Evolutionary conservation across 2,113 vertebrate genomes (phyloP).

Genomic region (Stercorarius parasiticus): DNA sequence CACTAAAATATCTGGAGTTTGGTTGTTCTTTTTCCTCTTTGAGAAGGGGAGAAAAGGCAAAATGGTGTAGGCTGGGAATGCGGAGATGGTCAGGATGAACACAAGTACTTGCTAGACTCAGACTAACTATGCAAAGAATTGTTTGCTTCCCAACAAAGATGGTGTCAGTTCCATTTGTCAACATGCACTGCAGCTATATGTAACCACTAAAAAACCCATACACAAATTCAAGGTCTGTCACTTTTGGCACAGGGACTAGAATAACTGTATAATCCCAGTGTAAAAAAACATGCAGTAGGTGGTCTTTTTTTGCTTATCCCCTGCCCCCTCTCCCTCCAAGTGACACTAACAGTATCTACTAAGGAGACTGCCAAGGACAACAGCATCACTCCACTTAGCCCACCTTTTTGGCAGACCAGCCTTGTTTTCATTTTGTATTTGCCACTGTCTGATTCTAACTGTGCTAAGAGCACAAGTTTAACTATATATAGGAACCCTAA

Average conservation of each 20-base stretch:
- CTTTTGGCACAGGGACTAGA: slow-evolving; percentile 13
- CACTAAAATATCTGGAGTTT: slow-evolving; percentile 4
- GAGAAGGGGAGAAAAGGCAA: not conserved
- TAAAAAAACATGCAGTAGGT: not conserved
- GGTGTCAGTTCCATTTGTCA: not conserved
- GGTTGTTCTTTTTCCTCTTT: not conserved
- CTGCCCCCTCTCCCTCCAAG: not conserved
- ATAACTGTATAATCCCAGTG: not conserved
- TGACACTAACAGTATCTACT: not conserved
- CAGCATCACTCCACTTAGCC: not conserved
- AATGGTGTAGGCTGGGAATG: not conserved
- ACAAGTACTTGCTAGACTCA: not conserved
- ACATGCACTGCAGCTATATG: not conserved
- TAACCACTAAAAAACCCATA: not conserved
- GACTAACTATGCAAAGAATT: not conserved
- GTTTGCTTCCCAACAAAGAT: not conserved
- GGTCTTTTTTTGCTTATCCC: not conserved
- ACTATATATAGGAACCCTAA: not conserved
- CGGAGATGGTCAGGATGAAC: not conserved
- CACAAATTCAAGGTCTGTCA: not conserved
- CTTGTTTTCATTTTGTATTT: not conserved
- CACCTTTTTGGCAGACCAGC: not conserved
- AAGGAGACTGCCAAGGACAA: not conserved
- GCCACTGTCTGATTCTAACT: not conserved
- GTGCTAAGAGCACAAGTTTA: not conserved